Base-by-base conservation (phyloP, 2,888 invertebrate genomes). In the Coremacera marginata region DNA sequence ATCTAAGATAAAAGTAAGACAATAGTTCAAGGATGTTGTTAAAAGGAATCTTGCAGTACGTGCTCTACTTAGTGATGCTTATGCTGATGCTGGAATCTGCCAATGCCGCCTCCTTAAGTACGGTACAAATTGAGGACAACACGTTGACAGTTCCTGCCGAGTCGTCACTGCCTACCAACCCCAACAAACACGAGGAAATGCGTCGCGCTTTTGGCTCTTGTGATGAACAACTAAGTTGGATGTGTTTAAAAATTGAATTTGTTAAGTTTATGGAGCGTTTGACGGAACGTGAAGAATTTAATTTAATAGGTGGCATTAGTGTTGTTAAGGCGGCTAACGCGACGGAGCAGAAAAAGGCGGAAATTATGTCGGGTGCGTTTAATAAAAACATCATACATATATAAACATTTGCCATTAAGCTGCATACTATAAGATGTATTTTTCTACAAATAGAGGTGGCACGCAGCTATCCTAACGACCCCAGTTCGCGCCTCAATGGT, bases 241-340 rank as follows among this genome's bases (percentile, higher is more conserved):
- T 94, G 85, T 96, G 96, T 85, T 89, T 95, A 55, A 96, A 95
- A 86, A 90, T 95, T 79, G 95, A 95, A 83, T 92, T 94, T 65
- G 92, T 95, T 1, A 94, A 94, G 5, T 93, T 95, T 84, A 91
- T 96, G 80, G 95, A 95, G 85, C 93, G 93, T 68, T 85, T 95
- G 49, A 92, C 94, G 82, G 93, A 94, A 84, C 92, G 92, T 81
- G 82, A 85, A 82, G 93, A 94, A 86, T 91, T 94, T 5, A 91
- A 91, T 79, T 91, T 96, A 14, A 85, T 95, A 9, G 94, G 95
- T 0, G 95, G 95, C 79, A 91, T 96, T 1, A 93, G 93, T 82
- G 91, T 96, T 27, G 92, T 95, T 55, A 93, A 93, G 80, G 94
- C 94, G 85, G 88, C 90, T 31, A 92, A 91, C 19, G 90, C 92